These are phyloP conservation scores for Drosophila parthenogenetica DNA, from an alignment of 2,888 invertebrate genomes.

Conservation along the genomic window DNA sequence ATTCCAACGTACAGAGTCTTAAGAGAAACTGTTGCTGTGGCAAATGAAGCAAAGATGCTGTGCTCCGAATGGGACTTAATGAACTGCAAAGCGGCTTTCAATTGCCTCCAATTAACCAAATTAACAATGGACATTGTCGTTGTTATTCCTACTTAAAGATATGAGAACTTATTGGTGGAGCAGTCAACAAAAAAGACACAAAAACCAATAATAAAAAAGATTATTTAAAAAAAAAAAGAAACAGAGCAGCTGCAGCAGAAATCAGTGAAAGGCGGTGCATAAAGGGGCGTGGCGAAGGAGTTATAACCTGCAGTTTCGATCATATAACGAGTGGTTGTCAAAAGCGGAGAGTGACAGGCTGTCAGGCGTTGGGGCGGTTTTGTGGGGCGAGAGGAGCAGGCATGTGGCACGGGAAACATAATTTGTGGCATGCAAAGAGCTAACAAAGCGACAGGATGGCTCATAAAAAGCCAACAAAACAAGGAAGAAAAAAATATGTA, in stretches of 20 bases:
- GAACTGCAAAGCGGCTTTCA: constrained; percentile 80
- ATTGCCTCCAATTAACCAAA: constrained; percentile 80
- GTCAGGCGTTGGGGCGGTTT: neutral
- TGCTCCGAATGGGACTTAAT: constrained; percentile 62
- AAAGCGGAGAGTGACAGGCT: constrained; percentile 53
- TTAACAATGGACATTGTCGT: constrained; percentile 66
- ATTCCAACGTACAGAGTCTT: neutral
- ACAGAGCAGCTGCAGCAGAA: constrained; percentile 24
- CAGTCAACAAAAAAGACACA: neutral
- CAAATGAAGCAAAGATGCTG: constrained; percentile 13
- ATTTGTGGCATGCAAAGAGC: constrained; percentile 81
- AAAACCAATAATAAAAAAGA: no score
- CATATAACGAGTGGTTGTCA: constrained; percentile 46
- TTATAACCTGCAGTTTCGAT: constrained; percentile 51
- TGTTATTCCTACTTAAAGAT: constrained; percentile 50
- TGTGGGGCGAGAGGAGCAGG: neutral
- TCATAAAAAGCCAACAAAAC: constrained; percentile 35
- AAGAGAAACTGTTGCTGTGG: constrained; percentile 14
- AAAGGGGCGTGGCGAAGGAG: neutral
- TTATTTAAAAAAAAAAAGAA: neutral
- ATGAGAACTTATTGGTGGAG: constrained; percentile 50
- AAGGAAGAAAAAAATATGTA: constrained; percentile 18
- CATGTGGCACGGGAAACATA: constrained; percentile 52
- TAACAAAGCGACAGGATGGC: constrained; percentile 70
- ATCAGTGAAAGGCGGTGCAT: constrained; percentile 41